Evolutionary conservation across 2,888 invertebrate genomes (phyloP).

Genomic region (Nymphalis urticae): DNA sequence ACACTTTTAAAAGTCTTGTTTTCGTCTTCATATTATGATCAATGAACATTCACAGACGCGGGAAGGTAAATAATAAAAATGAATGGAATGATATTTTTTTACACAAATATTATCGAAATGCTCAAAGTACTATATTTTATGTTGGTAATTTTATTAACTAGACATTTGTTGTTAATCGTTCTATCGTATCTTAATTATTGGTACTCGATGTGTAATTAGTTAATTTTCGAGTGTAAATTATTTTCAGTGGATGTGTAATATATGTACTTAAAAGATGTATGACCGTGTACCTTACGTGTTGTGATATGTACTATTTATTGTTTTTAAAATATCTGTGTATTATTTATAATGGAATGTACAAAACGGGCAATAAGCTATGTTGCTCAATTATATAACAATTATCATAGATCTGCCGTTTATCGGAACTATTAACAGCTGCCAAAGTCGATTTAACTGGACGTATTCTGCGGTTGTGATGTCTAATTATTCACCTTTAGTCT

Average conservation of each 20-base stretch:
- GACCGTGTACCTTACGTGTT: conserved; percentile 71
- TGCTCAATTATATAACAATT: conserved; percentile 62
- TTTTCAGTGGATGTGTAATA: conserved; percentile 52
- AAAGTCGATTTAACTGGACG: conserved; percentile 37
- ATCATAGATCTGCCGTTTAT: conserved; percentile 42
- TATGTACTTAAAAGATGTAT: conserved; percentile 50
- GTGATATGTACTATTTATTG: conserved; percentile 72
- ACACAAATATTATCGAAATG: conserved; percentile 74
- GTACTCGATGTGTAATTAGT: conserved; percentile 58
- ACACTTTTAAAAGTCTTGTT: background rate
- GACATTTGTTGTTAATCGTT: conserved; percentile 73
- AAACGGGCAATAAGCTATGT: conserved; percentile 63
- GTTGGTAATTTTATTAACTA: conserved; percentile 75
- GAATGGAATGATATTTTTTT: conserved; percentile 72
- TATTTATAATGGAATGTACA: conserved; percentile 62
- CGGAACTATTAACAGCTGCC: conserved; percentile 34
- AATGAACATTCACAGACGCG: conserved; percentile 50
- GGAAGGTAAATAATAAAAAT: conserved; percentile 49
- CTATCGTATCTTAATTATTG: conserved; percentile 57
- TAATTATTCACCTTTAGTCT: conserved; percentile 65
- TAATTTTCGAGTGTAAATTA: conserved; percentile 63
- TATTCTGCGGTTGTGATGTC: conserved; percentile 72
- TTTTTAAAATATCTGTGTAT: conserved; percentile 62
- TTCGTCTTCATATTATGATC: conserved; percentile 19
- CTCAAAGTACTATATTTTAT: conserved; percentile 77